Percentiles rank a stretch among this genome's conserved stretches.
Evolutionary conservation across 1,140 invertebrate genomes (phyloP).

Genomic region (Drosophila rhopaloa): DNA sequence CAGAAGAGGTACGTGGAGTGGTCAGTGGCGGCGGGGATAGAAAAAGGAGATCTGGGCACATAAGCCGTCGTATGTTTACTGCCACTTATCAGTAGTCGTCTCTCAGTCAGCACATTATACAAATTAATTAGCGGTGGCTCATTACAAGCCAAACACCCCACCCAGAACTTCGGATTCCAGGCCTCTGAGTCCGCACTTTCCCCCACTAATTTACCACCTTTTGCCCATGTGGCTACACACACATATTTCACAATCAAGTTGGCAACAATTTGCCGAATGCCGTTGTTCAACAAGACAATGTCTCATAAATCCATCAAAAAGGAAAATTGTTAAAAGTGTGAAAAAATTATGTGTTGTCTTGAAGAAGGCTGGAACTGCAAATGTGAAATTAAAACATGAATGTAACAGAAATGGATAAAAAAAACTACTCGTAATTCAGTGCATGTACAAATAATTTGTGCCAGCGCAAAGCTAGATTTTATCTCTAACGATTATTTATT

Average conservation of each 20-base stretch:
- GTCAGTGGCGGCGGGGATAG: not conserved
- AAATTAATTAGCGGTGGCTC: slow-evolving; percentile 71
- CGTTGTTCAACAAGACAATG: slow-evolving; percentile 47
- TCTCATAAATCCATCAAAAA: slow-evolving; percentile 53
- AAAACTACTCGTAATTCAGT: no score
- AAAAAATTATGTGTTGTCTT: not conserved
- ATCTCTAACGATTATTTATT: no score
- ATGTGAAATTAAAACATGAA: slow-evolving; percentile 5
- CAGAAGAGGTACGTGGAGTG: not conserved
- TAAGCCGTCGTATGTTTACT: slow-evolving; percentile 58
- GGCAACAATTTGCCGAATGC: slow-evolving; percentile 57
- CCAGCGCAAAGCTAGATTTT: no score
- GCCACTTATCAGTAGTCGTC: slow-evolving; percentile 54
- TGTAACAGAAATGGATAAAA: not conserved
- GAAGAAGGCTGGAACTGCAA: not conserved
- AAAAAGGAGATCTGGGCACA: slow-evolving; percentile 9
- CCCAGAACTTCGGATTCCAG: not conserved
- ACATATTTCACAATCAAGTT: slow-evolving; percentile 63
- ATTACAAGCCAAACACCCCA: slow-evolving; percentile 32
- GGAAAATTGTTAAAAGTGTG: slow-evolving; percentile 4
- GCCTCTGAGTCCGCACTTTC: not conserved
- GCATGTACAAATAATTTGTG: no score
- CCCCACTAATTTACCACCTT: not conserved
- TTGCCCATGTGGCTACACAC: not conserved
- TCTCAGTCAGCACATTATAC: slow-evolving; percentile 63